Base-by-base conservation (phyloP, 2,113 vertebrate genomes). In the Tychaedon coryphoeus region DNA sequence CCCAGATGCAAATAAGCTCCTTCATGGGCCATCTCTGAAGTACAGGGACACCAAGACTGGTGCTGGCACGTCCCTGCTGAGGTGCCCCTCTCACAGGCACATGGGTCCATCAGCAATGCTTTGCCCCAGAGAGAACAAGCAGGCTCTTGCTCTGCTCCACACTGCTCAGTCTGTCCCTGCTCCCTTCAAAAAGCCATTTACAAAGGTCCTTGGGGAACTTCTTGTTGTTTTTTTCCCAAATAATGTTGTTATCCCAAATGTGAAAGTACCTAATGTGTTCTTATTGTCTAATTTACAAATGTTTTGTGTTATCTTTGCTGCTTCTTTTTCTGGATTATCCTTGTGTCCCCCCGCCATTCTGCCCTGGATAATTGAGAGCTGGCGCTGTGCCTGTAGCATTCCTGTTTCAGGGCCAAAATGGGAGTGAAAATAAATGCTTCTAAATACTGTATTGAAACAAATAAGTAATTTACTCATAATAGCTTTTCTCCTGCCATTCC, bases 351-450 rank as follows among this genome's bases (percentile, higher is more conserved):
- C 71, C 14, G 51, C 78, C 79, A 92, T 88, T 84, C 67, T 88
- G 60, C 74, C 75, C 75, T 84, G 91, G 51, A 80, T 94, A 92
- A 93, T 80, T 83, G 83, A 77, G 91, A 80, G 86, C 8, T 97
- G 95, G 95, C 83, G 0, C 56, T 31, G 34, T 76, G 79, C 94
- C 95, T 56, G 64, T n/a, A 71, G 84, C 5, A 0, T 77, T 89
- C 69, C 53, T 93, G 61, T 87, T 91, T 60, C 80, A 53, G 62
- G 89, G 94, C 96, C 96, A 95, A 92, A 95, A 57, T 88, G 76
- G 73, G 83, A 95, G 80, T 89, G 94, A 86, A 75, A 97, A 87
- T 92, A 95, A 93, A 91, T 26, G 61, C 70, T 95, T 93, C 84
- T 87, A 84, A 93, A 69, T 47, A 57, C 67, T 78, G 76, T 85